These are phyloP conservation scores for Xiphydria camelus DNA, from an alignment of 2,888 invertebrate species.

Conservation along the genomic window DNA sequence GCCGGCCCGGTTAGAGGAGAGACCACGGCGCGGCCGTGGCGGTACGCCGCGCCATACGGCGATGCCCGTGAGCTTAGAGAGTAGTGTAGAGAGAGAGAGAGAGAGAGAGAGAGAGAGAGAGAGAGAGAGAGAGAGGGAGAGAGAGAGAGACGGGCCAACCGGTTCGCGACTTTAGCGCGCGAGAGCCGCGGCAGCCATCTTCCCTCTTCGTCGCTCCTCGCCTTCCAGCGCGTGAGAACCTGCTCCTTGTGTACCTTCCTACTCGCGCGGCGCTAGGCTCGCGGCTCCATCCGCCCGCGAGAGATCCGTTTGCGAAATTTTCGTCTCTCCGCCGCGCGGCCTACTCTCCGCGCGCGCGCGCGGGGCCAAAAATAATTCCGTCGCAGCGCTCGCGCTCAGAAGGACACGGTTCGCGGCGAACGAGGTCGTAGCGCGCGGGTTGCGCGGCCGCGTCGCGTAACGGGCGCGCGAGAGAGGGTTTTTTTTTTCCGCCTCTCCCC, in stretches of 20 bases:
- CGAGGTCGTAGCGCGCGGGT: conserved; percentile 9
- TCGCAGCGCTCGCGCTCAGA: neutral
- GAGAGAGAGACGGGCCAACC: conserved; percentile 50
- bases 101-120: neutral
- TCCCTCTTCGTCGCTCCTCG: conserved; percentile 40
- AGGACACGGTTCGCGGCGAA: conserved; percentile 3
- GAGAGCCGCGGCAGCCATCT: conserved; percentile 55
- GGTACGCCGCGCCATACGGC: too few relatives aligned
- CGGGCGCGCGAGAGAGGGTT: neutral
- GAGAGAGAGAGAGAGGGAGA: neutral
- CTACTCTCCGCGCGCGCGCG: neutral
- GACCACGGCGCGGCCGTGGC: too few relatives aligned
- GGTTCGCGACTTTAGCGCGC: conserved; percentile 54
- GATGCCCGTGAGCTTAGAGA: too few relatives aligned
- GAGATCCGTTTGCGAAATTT: conserved; percentile 32
- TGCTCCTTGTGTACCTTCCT: conserved; percentile 33
- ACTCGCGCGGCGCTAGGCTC: conserved; percentile 9
- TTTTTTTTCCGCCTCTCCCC: neutral
- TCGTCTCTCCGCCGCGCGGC: neutral
- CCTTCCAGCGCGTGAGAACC: conserved; percentile 40
- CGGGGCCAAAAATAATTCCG: conserved; percentile 10
- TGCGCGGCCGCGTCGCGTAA: neutral
- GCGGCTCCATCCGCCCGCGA: too few relatives aligned
- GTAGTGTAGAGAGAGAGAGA: neutral
- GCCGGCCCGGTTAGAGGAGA: conserved; percentile 31